A percentile compares a stretch with the other conserved stretches of the same genome.
Conservation (phyloP, 1,140 invertebrate species). For the Lerema accius region DNA sequence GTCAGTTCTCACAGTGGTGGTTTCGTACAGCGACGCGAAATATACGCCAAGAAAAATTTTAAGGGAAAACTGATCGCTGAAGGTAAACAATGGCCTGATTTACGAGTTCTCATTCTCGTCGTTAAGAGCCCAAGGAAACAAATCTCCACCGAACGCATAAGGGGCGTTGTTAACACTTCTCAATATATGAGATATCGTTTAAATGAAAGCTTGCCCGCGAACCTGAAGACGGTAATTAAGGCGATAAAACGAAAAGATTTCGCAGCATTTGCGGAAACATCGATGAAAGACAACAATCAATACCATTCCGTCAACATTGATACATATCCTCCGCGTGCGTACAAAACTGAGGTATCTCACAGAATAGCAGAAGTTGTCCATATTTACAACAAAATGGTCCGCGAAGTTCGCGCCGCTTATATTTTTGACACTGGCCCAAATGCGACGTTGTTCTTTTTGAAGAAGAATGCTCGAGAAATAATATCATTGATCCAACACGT, state of each 20-base stretch:
- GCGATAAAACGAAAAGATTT: slow-evolving; percentile 14
- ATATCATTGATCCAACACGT: slow-evolving; percentile 10
- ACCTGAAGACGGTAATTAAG: neutral
- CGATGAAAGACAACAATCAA: slow-evolving; percentile 13
- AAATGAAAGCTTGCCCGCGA: neutral
- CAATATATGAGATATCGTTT: neutral
- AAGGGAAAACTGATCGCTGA: slow-evolving; percentile 10
- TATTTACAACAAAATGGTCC: neutral
- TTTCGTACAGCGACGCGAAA: neutral
- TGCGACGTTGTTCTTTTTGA: slow-evolving; percentile 15
- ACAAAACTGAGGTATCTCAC: slow-evolving; percentile 8
- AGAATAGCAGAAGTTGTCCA: neutral
- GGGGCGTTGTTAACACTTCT: neutral
- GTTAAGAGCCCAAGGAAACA: neutral
- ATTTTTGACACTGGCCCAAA: slow-evolving; percentile 23
- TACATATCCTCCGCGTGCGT: neutral
- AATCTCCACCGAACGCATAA: neutral
- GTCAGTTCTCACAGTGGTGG: neutral
- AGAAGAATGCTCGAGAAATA: slow-evolving; percentile 13
- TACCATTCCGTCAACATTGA: slow-evolving; percentile 2
- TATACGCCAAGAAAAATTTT: slow-evolving; percentile 4
- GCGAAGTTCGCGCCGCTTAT: neutral
- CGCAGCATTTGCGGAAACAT: slow-evolving; percentile 2
- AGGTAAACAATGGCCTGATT: slow-evolving; percentile 12
- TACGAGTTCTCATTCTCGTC: slow-evolving; percentile 10